These are phyloP conservation scores for Oxyruncus cristatus DNA, from an alignment of 2,113 vertebrate genomes.

Conservation along the genomic window DNA sequence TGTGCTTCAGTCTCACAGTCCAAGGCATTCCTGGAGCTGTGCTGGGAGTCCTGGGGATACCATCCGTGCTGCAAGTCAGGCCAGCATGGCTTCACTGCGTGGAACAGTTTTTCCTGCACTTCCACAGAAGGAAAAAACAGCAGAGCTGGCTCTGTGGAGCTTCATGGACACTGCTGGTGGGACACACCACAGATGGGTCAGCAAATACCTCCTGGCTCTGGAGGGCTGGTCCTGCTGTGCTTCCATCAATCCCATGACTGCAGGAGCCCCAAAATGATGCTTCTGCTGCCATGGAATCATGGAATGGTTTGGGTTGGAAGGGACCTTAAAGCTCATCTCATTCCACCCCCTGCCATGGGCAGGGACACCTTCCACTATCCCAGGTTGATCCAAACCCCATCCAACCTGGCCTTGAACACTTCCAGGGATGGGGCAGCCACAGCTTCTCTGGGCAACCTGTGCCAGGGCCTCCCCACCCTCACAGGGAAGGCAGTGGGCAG, in stretches of 20 bases:
- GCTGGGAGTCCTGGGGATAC: neutral
- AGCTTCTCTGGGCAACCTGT: neutral
- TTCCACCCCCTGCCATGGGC: neutral
- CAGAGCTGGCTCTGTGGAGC: neutral
- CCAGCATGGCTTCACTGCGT: neutral
- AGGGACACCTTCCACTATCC: neutral
- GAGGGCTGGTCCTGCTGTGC: neutral
- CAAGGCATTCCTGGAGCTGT: neutral
- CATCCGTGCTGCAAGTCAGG: neutral
- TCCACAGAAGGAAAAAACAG: neutral
- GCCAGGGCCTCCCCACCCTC: neutral
- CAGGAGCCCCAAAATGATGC: neutral
- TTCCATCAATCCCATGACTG: neutral
- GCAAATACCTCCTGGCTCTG: neutral
- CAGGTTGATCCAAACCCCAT: neutral
- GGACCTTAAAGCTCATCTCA: fast-evolving
- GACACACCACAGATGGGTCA: neutral
- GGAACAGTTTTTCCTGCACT: neutral
- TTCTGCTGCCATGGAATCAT: neutral
- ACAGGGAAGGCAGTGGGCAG: fast-evolving
- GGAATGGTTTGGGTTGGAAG: neutral
- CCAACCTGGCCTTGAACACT: neutral
- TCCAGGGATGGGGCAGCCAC: neutral
- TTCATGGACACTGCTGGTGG: neutral
- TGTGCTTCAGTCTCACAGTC: neutral